Percentiles rank a stretch among this genome's conserved stretches.
These are phyloP conservation scores for Maniola hyperantus DNA, from an alignment of 2,888 invertebrate species.

Conservation along the genomic window DNA sequence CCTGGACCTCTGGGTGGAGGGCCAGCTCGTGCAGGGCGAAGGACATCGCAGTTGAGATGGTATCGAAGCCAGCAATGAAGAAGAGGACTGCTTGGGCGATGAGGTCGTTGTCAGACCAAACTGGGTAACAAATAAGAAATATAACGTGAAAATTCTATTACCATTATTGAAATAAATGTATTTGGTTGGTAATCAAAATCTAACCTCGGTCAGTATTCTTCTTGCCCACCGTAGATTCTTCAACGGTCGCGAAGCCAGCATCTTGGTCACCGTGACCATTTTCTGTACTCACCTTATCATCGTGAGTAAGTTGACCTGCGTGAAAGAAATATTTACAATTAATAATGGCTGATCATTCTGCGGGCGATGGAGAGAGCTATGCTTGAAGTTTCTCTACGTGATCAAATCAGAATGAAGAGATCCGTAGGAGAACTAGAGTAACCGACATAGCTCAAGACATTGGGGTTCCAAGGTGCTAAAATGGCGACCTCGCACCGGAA, in stretches of 20 bases:
- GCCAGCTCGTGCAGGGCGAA: conserved; percentile 79
- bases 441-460: too few relatives aligned
- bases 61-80: conserved; percentile 78
- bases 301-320: conserved; percentile 54
- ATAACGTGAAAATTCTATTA: too few relatives aligned
- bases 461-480: too few relatives aligned
- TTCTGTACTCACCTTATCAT: conserved; percentile 41
- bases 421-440: too few relatives aligned
- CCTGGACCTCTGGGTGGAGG: conserved; percentile 77
- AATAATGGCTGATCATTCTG: not conserved
- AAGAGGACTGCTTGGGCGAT: conserved; percentile 68
- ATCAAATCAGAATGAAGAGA: too few relatives aligned
- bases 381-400: too few relatives aligned
- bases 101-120: conserved; percentile 56
- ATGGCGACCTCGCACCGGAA: too few relatives aligned
- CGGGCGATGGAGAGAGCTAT: too few relatives aligned
- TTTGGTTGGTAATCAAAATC: too few relatives aligned
- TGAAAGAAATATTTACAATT: not conserved
- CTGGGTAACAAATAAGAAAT: conserved; percentile 48
- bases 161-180: too few relatives aligned
- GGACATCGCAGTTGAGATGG: conserved; percentile 58
- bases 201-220: conserved; percentile 55
- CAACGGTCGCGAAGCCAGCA: conserved; percentile 68
- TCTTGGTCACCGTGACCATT: conserved; percentile 39
- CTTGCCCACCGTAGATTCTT: conserved; percentile 65